phyloP scores from a whole-genome alignment of 2,888 invertebrate genomes.

The Caenorhabditis macrosperma region DNA sequence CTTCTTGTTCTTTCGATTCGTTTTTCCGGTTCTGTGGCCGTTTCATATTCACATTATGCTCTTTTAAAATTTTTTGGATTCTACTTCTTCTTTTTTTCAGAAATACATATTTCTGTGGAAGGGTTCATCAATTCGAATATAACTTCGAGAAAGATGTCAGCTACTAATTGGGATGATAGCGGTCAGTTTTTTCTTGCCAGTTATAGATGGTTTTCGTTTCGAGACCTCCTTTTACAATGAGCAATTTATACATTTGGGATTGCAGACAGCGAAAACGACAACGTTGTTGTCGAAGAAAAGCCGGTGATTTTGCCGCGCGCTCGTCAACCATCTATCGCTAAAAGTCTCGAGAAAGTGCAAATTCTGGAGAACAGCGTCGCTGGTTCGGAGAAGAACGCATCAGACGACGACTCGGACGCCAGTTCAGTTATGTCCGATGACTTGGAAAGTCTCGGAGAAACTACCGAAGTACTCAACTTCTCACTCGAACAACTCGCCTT shows the following conservation, averaged over 20 bases:
- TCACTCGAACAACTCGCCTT: constrained; percentile 63
- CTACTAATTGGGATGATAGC: constrained; percentile 59
- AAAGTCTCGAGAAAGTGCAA: constrained; percentile 70
- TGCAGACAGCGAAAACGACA: constrained; percentile 69
- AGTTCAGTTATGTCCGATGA: constrained; percentile 61
- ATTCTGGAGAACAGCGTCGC: constrained; percentile 69
- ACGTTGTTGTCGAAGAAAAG: constrained; percentile 69
- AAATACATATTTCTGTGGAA: constrained; percentile 49
- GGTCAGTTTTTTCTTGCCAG: constrained; percentile 36
- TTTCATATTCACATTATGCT: constrained; percentile 1
- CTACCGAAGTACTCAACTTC: constrained; percentile 61
- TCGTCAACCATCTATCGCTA: constrained; percentile 69
- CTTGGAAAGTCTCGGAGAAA: constrained; percentile 59
- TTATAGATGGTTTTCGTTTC: background rate
- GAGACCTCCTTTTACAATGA: background rate
- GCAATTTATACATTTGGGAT: background rate
- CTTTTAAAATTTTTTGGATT: background rate
- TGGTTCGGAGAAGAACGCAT: constrained; percentile 65
- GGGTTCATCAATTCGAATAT: constrained; percentile 57
- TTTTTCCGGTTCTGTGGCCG: constrained; percentile 27
- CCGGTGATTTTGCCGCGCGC: constrained; percentile 69
- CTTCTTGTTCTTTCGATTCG: background rate
- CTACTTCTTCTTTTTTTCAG: constrained; percentile 8
- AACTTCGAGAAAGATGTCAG: constrained; percentile 44
- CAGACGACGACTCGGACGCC: constrained; percentile 63